These are phyloP conservation scores for Philhelius pedissequus DNA, from an alignment of 2,888 invertebrate genomes.

Conservation along the genomic window DNA sequence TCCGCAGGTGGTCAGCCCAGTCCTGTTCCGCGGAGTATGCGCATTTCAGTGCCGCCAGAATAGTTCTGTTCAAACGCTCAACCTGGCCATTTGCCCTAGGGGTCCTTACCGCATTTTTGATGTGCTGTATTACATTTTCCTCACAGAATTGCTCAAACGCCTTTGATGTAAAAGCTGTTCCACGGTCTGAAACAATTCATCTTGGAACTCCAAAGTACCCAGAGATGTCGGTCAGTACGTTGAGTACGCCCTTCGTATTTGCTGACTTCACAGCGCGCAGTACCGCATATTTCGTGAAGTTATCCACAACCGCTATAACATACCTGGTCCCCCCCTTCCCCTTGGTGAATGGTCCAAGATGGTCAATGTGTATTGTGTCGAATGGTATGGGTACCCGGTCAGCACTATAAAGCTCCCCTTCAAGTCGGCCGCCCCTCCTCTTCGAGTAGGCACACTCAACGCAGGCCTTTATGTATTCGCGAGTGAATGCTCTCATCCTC, in stretches of 20 bases:
- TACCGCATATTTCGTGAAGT: conserved; percentile 30
- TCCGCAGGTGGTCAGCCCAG: neutral
- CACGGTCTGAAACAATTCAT: conserved; percentile 2
- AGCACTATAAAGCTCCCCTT: conserved; percentile 32
- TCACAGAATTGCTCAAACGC: neutral
- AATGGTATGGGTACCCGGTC: conserved; percentile 25
- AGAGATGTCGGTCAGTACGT: conserved; percentile 1
- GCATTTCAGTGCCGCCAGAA: neutral
- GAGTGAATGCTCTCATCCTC: conserved; percentile 24
- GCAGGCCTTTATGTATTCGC: conserved; percentile 17
- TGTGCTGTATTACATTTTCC: neutral
- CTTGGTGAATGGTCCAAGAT: conserved; percentile 28
- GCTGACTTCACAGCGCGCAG: neutral
- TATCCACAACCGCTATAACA: conserved; percentile 30
- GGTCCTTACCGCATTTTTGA: neutral
- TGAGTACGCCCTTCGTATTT: neutral
- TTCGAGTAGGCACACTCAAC: conserved; percentile 34
- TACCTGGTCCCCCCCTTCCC: conserved; percentile 3
- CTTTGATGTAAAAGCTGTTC: conserved; percentile 8
- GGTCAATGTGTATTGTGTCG: conserved; percentile 32
- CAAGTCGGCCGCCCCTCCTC: conserved; percentile 6
- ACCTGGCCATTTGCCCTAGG: neutral
- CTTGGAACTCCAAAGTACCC: conserved; percentile 19
- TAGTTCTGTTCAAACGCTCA: neutral
- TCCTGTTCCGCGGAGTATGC: neutral